Conservation (phyloP, 2,797 vertebrate species). For the Acrocephalus scirpaceus region DNA sequence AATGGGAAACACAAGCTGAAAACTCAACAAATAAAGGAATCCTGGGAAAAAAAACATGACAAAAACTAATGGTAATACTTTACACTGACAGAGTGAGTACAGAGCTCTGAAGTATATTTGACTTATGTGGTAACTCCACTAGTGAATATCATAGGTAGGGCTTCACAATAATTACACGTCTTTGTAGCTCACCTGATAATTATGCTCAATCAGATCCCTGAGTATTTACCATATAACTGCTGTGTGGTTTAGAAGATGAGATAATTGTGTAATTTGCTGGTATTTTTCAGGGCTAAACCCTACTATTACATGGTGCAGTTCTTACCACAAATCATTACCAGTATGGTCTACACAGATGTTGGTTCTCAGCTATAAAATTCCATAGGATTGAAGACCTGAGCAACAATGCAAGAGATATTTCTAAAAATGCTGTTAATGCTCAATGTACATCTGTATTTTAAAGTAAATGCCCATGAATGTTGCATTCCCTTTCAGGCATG, state of each 20-base stretch:
- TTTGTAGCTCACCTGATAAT: not conserved
- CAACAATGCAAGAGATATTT: not conserved
- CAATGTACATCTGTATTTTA: not conserved
- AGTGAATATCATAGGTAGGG: not conserved
- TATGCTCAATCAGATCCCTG: not conserved
- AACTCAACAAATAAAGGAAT: not conserved
- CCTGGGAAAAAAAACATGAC: not conserved
- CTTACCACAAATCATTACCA: not conserved
- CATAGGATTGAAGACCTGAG: not conserved
- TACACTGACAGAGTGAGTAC: not conserved
- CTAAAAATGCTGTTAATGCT: not conserved
- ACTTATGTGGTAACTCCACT: not conserved
- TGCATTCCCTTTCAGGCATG: not conserved
- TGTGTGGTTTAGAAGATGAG: conserved; percentile 15
- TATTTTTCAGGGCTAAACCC: not conserved
- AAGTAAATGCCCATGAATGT: not conserved
- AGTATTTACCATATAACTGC: not conserved
- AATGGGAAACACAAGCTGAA: not conserved
- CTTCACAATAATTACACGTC: not conserved
- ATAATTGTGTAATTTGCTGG: not conserved
- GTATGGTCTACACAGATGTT: not conserved
- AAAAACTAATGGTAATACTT: not conserved
- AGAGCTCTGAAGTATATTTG: not conserved
- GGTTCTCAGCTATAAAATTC: not conserved
- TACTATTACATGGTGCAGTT: not conserved